These are phyloP conservation scores for Leiothrix lutea DNA, from an alignment of 2,113 vertebrate genomes.

Conservation along the genomic window DNA sequence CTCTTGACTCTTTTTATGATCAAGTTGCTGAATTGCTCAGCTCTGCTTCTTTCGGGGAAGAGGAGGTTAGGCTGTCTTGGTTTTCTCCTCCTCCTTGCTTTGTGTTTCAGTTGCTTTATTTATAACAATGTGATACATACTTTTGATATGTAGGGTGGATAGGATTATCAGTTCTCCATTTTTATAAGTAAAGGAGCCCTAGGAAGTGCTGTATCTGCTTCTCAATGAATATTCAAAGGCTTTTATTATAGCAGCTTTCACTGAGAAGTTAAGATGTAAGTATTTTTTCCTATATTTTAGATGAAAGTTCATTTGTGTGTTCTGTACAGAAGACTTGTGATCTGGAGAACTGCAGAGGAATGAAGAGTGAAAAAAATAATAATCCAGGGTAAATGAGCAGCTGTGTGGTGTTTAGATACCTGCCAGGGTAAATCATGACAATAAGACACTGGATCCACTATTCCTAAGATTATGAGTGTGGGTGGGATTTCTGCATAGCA, in stretches of 20 bases:
- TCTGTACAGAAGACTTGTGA: background rate
- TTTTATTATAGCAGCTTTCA: background rate
- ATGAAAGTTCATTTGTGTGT: background rate
- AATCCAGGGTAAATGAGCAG: background rate
- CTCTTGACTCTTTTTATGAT: background rate
- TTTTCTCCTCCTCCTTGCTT: background rate
- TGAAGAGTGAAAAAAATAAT: background rate
- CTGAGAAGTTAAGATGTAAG: background rate
- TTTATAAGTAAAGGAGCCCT: background rate
- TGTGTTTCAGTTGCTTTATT: background rate
- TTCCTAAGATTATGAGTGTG: background rate
- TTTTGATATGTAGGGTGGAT: background rate
- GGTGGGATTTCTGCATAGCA: background rate
- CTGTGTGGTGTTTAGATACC: background rate
- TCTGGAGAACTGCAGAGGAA: background rate
- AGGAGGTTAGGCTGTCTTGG: background rate
- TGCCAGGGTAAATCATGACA: background rate
- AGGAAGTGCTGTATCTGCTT: background rate
- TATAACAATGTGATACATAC: background rate
- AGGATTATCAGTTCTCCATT: background rate
- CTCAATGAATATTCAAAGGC: background rate
- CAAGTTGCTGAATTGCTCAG: background rate
- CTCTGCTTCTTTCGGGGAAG: background rate
- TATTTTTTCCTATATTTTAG: background rate
- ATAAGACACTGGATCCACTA: background rate